These are phyloP conservation scores for Auanema sp. DNA, from an alignment of 2,888 invertebrate species.

Conservation along the genomic window DNA sequence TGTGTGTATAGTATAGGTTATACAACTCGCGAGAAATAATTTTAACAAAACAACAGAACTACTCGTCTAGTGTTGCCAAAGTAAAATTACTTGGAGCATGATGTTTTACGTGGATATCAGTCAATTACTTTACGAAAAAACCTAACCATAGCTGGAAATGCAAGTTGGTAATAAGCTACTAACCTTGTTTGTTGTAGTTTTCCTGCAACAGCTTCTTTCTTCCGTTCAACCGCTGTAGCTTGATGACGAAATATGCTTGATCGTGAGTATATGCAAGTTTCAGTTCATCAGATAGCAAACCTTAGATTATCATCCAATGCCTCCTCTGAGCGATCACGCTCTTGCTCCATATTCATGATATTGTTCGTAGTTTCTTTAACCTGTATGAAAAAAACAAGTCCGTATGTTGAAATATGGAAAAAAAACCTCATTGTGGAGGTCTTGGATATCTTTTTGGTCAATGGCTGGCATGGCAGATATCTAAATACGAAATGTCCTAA, in stretches of 20 bases:
- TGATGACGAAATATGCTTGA: slow-evolving; percentile 81
- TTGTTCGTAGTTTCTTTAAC: slow-evolving; percentile 70
- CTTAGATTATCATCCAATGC: slow-evolving; percentile 44
- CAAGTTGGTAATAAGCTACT: too few relatives aligned
- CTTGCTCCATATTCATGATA: slow-evolving; percentile 77
- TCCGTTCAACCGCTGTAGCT: slow-evolving; percentile 72
- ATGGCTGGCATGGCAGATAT: slow-evolving; percentile 16
- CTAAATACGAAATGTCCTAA: background rate
- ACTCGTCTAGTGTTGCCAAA: too few relatives aligned
- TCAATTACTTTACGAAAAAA: too few relatives aligned
- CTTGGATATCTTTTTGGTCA: slow-evolving; percentile 12
- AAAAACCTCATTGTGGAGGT: slow-evolving; percentile 8
- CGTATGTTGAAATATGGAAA: background rate
- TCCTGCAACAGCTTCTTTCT: slow-evolving; percentile 78
- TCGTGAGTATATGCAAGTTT: too few relatives aligned
- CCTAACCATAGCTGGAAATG: too few relatives aligned
- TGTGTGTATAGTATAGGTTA: too few relatives aligned
- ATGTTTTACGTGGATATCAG: too few relatives aligned
- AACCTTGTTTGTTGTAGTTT: slow-evolving; percentile 74
- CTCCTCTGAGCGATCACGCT: slow-evolving; percentile 72
- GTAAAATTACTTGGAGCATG: too few relatives aligned
- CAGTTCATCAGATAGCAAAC: slow-evolving; percentile 16
- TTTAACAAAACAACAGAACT: too few relatives aligned
- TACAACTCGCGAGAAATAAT: too few relatives aligned
- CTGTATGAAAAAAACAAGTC: slow-evolving; percentile 62